Conservation (phyloP, 2,113 vertebrate genomes). For the Eudorcas thomsonii region DNA sequence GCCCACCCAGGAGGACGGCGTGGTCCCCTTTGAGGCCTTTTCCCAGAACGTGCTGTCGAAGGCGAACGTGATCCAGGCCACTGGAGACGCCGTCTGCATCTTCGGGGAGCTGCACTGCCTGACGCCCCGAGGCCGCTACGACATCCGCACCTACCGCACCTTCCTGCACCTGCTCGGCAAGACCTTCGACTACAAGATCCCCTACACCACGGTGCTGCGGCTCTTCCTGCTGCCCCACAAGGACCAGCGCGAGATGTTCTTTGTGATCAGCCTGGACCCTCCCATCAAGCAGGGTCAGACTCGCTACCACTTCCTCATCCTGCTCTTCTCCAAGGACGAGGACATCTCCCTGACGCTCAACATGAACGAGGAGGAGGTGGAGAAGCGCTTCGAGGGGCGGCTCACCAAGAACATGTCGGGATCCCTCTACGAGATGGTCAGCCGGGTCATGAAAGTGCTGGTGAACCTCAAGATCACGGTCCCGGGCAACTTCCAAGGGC, state of each 20-base stretch:
- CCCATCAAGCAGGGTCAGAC: constrained; percentile 99
- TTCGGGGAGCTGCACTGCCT: constrained; percentile 98
- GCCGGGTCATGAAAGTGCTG: constrained; percentile 93
- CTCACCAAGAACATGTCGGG: no score
- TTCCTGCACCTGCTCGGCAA: constrained; percentile 98
- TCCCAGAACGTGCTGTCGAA: constrained; percentile 95
- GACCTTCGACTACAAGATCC: constrained; percentile 99
- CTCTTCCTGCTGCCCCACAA: constrained; percentile 98
- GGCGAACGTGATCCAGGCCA: constrained; percentile 98
- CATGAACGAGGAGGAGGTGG: constrained; percentile 97
- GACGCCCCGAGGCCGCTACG: constrained; percentile 95
- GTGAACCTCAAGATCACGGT: constrained; percentile 99
- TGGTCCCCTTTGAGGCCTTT: constrained; percentile 96
- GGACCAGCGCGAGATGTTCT: constrained; percentile 99
- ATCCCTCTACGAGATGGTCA: no score
- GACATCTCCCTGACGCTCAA: constrained; percentile 94
- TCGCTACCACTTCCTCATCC: constrained; percentile 96
- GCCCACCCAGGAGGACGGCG: constrained; percentile 91
- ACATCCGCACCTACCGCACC: constrained; percentile 96
- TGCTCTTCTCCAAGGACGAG: constrained; percentile 98
- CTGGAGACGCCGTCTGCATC: constrained; percentile 96
- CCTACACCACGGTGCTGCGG: constrained; percentile 95
- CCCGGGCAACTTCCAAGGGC: constrained; percentile 96
- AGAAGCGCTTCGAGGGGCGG: no score
- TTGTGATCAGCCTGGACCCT: constrained; percentile 98